Percentiles rank a stretch among this genome's conserved stretches.
Evolutionary conservation across 2,113 vertebrate species (phyloP).

Genomic region (Brachirus orientalis): DNA sequence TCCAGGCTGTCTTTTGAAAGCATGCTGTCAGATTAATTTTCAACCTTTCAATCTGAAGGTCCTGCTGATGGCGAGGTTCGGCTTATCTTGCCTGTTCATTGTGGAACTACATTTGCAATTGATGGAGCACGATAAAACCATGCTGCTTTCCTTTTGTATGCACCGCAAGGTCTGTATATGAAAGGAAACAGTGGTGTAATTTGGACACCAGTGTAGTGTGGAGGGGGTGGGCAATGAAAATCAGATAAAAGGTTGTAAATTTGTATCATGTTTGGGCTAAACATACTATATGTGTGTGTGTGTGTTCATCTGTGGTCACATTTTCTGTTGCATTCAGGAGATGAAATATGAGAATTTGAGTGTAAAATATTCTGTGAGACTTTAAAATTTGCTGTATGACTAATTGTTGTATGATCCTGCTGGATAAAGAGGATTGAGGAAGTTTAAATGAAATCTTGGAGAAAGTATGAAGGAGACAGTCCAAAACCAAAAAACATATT

Average conservation of each 20-base stretch:
- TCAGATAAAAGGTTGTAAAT: constrained; percentile 50
- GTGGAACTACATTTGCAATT: constrained; percentile 63
- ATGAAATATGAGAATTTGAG: not conserved
- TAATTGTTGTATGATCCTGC: constrained; percentile 9
- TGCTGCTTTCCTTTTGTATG: constrained; percentile 65
- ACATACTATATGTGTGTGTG: no score
- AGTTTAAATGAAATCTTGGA: not conserved
- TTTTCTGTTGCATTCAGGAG: not conserved
- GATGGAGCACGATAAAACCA: constrained; percentile 63
- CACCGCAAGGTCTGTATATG: constrained; percentile 54
- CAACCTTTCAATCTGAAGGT: constrained; percentile 74
- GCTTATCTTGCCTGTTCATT: constrained; percentile 64
- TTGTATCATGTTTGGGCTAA: no score
- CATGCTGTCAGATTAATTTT: constrained; percentile 76
- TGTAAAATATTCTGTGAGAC: not conserved
- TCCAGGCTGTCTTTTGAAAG: constrained; percentile 68
- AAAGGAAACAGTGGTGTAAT: constrained; percentile 61
- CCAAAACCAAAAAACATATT: not conserved
- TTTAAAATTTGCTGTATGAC: constrained; percentile 3
- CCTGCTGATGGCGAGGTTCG: constrained; percentile 67
- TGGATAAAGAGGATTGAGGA: constrained; percentile 8
- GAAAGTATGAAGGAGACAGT: no score
- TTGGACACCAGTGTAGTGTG: constrained; percentile 35
- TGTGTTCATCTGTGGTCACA: no score
- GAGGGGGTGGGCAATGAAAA: constrained; percentile 39